These are phyloP conservation scores for Drosophila simulans DNA, from an alignment of 1,140 invertebrate species.

Conservation along the genomic window DNA sequence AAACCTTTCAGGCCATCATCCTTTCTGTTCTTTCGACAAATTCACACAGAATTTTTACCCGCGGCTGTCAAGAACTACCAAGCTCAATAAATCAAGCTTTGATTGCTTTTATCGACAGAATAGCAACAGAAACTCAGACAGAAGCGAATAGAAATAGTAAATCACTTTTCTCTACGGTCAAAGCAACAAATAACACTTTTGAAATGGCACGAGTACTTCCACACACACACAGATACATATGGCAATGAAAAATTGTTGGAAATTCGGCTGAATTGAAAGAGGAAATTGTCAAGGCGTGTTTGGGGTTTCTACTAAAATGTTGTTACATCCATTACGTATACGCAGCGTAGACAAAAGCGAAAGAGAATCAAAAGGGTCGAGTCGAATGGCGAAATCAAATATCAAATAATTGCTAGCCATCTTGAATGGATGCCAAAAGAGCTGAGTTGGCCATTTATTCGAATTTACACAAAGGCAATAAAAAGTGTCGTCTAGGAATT, in stretches of 20 bases:
- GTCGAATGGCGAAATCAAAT: conserved; percentile 44
- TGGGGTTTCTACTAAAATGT: conserved; percentile 28
- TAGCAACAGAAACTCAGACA: conserved; percentile 24
- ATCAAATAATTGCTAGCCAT: conserved; percentile 68
- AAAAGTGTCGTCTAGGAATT: conserved; percentile 14
- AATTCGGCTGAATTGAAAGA: conserved; percentile 19
- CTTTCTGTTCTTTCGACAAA: conserved; percentile 17
- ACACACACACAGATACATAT: conserved; percentile 2
- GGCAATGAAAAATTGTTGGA: conserved; percentile 48
- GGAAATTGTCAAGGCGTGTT: conserved; percentile 48
- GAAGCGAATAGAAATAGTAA: conserved; percentile 33
- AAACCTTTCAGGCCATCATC: conserved; percentile 11
- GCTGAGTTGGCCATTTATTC: conserved; percentile 42
- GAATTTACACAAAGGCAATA: conserved; percentile 2
- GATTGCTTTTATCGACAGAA: conserved; percentile 60
- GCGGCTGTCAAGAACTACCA: conserved; percentile 22
- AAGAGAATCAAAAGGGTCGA: conserved; percentile 36
- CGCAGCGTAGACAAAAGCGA: conserved; percentile 37
- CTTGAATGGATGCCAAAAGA: conserved; percentile 65
- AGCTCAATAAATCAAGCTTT: conserved; percentile 57
- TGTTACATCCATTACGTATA: conserved; percentile 56
- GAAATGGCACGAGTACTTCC: conserved; percentile 17
- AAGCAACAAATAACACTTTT: conserved; percentile 44
- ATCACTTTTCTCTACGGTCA: conserved; percentile 46
- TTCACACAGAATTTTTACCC: conserved; percentile 13